Percentiles rank a stretch among this genome's conserved stretches.
phyloP scores from a whole-genome alignment of 2,797 vertebrate species.

The Ctenochaetus hawaiiensis region DNA sequence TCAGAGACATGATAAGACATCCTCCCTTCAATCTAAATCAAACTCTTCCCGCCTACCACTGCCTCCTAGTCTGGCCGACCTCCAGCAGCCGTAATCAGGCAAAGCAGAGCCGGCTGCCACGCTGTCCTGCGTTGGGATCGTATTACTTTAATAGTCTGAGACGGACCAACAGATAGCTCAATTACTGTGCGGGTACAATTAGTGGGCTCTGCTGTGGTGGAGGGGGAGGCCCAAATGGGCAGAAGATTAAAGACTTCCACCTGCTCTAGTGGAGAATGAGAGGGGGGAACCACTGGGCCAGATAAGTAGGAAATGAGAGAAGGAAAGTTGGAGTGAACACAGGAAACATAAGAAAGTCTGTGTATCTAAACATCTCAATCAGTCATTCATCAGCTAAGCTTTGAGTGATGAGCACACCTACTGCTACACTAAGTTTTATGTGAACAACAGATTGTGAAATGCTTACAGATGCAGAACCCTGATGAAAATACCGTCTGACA shows the following conservation, averaged over 20 bases:
- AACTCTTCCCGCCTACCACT: slow-evolving; percentile 22
- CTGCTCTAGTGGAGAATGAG: slow-evolving; percentile 48
- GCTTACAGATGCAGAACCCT: slow-evolving; percentile 36
- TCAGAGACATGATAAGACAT: slow-evolving; percentile 50
- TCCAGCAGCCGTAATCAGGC: slow-evolving; percentile 71
- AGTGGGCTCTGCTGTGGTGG: slow-evolving; percentile 50
- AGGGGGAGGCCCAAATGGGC: slow-evolving; percentile 35
- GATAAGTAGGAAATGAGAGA: slow-evolving; percentile 59
- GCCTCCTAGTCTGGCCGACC: slow-evolving; percentile 53
- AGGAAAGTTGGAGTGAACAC: slow-evolving; percentile 44
- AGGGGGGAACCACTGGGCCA: slow-evolving; percentile 31
- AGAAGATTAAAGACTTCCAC: slow-evolving; percentile 77
- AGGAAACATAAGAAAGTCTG: slow-evolving; percentile 52
- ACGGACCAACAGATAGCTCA: slow-evolving; percentile 69
- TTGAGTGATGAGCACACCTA: slow-evolving; percentile 51
- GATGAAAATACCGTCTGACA: slow-evolving; percentile 54
- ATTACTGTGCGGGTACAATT: slow-evolving; percentile 73
- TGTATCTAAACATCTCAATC: slow-evolving; percentile 57
- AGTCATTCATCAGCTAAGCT: slow-evolving; percentile 41
- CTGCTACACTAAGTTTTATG: slow-evolving; percentile 23
- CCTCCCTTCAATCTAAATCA: slow-evolving; percentile 43
- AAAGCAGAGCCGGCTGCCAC: slow-evolving; percentile 51
- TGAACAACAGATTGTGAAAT: slow-evolving; percentile 30
- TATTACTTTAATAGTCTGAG: slow-evolving; percentile 74
- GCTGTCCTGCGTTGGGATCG: slow-evolving; percentile 57